Base-by-base conservation (phyloP, 2,888 invertebrate species). In the Erebia epiphron region DNA sequence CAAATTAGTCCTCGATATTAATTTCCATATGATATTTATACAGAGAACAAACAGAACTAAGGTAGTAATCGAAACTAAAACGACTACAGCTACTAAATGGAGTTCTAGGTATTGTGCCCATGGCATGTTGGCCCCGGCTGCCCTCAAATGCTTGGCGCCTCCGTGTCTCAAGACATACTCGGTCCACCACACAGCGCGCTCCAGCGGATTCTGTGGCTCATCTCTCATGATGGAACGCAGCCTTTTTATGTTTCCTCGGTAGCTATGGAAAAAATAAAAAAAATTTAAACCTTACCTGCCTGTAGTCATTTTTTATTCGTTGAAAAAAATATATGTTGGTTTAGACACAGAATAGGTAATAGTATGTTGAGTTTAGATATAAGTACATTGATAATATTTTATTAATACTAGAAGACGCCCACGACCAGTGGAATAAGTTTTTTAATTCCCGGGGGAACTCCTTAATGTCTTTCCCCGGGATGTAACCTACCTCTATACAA, bases 151-250 rank as follows among this genome's bases (percentile, higher is more conserved):
- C 5, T 71, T 73, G 7, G 79, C 80, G 2, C 80, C 81, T 1
- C 78, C 77, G 63, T 84, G 79, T 0, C 82, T 77, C 1, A 83
- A 43, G 4, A 81, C 78, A 63, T 83, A 78, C 57, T 83, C 82
- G 3, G 77, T 77, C 83, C 83, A 82, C 82, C 61, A 62, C 14
- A 62, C 61, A 2, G 46, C 61, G 8, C 46, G 46, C 43, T 62
- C 61, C 18, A 62, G 80, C 81, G 9, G 72, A 4, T 68, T 62
- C 62, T 79, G 70, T 0, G 79, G 79, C 68, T 81, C 79, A 60
- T 84, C 83, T 13, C 74, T 43, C 70, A 81, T 78, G 9, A 79
- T 14, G 0, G 58, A 41, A n/a, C 78, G 74, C 1, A 82, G 65
- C 9, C 73, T 75, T 5, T 66, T 41, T 18, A 77, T 72, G 57